phyloP scores from a whole-genome alignment of 2,797 vertebrate genomes.

The Urosaurus nigricauda region DNA sequence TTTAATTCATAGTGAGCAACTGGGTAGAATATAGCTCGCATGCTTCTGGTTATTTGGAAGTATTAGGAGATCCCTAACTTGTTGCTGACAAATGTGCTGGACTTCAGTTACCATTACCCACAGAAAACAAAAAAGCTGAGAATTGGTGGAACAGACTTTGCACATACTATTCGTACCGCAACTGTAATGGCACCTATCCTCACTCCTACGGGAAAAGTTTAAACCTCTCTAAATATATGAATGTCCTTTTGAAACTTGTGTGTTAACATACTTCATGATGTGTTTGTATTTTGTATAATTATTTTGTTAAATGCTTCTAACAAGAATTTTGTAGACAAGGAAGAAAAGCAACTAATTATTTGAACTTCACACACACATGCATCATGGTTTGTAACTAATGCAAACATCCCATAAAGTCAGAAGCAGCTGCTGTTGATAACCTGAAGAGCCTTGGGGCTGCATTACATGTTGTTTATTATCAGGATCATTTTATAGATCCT shows the following conservation, averaged over 20 bases:
- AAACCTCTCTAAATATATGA: neutral
- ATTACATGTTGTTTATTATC: neutral
- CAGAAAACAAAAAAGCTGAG: neutral
- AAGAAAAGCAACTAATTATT: neutral
- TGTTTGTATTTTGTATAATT: neutral
- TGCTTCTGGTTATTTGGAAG: too few species aligned
- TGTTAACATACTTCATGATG: neutral
- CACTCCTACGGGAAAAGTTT: neutral
- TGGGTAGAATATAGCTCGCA: neutral
- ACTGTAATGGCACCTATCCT: neutral
- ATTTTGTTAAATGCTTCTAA: neutral
- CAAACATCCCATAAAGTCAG: neutral
- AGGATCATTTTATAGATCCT: neutral
- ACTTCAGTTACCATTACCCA: neutral
- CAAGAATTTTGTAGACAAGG: neutral
- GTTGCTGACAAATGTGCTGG: neutral
- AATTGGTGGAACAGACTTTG: neutral
- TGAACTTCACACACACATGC: neutral
- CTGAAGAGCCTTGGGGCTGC: neutral
- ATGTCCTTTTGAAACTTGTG: too few species aligned
- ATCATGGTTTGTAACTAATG: neutral
- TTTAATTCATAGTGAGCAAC: neutral
- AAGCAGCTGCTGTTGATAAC: neutral
- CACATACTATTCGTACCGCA: neutral
- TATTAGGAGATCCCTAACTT: too few species aligned